Evolutionary conservation across 2,797 vertebrate genomes (phyloP).

Genomic region (Balearica regulorum): DNA sequence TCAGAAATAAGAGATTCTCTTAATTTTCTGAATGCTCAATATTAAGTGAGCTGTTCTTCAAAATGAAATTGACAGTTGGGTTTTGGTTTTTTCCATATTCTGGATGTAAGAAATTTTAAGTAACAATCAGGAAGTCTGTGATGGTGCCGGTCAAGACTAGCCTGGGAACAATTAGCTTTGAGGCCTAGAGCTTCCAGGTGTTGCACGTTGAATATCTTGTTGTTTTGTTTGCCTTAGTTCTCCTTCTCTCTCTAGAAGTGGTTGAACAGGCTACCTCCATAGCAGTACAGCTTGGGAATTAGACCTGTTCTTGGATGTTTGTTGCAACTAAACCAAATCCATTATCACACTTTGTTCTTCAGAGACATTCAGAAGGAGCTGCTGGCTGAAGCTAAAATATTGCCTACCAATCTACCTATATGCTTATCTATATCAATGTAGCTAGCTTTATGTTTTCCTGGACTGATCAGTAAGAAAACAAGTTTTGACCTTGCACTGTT

Average conservation of each 20-base stretch:
- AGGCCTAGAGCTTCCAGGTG: neutral
- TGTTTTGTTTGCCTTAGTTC: neutral
- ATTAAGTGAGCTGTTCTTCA: neutral
- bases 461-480: neutral
- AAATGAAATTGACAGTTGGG: neutral
- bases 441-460: neutral
- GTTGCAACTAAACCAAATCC: neutral
- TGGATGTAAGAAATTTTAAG: neutral
- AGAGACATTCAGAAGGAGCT: neutral
- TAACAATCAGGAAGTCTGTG: neutral
- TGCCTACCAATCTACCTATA: neutral
- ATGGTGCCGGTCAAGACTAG: neutral
- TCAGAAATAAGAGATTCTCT: neutral
- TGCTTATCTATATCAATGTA: no score
- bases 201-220: neutral
- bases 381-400: neutral
- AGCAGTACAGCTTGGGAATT: neutral
- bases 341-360: neutral
- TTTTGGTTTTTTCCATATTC: neutral
- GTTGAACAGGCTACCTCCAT: accelerated
- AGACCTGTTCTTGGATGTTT: neutral
- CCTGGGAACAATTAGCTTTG: neutral
- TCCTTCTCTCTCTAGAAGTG: no score
- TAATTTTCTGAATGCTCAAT: neutral
- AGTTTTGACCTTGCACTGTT: neutral